These are phyloP conservation scores for Argyresthia goedartella DNA, from an alignment of 2,888 invertebrate genomes.

Conservation along the genomic window DNA sequence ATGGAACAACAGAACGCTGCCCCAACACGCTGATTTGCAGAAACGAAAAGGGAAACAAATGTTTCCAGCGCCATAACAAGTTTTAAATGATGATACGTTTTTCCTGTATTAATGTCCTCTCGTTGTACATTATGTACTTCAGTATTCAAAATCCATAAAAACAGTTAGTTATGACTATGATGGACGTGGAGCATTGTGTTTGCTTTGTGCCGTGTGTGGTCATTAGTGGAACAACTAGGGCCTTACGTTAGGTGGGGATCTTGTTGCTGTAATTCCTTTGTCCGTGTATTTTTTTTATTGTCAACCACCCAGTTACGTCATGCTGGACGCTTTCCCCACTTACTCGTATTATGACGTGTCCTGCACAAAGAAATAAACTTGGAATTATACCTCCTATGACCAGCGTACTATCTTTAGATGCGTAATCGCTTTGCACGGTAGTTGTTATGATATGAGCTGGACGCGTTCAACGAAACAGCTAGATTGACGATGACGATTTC, in stretches of 20 bases:
- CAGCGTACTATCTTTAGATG: not conserved
- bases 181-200: constrained; percentile 18
- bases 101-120: constrained; percentile 2
- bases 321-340: constrained; percentile 53
- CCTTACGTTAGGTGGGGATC: constrained; percentile 32
- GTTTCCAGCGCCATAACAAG: constrained; percentile 17
- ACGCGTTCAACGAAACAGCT: no score
- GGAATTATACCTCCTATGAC: constrained; percentile 38
- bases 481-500: no score
- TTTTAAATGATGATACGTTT: constrained; percentile 2
- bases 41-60: constrained; percentile 52
- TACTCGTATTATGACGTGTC: constrained; percentile 40
- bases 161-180: constrained; percentile 10
- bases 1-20: constrained; percentile 48
- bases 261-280: constrained; percentile 56
- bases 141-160: constrained; percentile 13
- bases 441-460: no score
- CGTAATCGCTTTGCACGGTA: no score
- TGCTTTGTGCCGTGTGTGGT: not conserved
- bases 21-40: constrained; percentile 53
- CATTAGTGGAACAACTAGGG: not conserved
- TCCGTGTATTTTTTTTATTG: constrained; percentile 53
- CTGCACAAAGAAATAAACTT: constrained; percentile 35
- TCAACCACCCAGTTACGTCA: constrained; percentile 40
- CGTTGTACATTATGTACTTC: no score